A percentile compares a stretch with the other conserved stretches of the same genome.
phyloP scores from a whole-genome alignment of 2,113 vertebrate species.

The Amphiprion ocellaris region DNA sequence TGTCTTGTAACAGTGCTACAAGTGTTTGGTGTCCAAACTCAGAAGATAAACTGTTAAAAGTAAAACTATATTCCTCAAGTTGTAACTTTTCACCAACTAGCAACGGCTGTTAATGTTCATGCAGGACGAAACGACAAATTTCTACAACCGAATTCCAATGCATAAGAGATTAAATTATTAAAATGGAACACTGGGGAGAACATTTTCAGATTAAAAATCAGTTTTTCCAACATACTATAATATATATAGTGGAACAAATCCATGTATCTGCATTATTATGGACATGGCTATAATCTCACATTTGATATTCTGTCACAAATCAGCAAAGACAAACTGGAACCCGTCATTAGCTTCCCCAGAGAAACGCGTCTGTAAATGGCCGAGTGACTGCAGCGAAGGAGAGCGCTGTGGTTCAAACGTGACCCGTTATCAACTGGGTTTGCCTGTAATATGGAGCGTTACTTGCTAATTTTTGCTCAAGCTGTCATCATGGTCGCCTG shows the following conservation, averaged over 20 bases:
- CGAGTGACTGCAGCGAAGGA: constrained; percentile 17
- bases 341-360: constrained; percentile 4
- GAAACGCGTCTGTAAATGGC: constrained; percentile 14
- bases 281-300: neutral
- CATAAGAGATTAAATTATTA: too few relatives aligned
- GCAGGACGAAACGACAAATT: too few relatives aligned
- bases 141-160: too few relatives aligned
- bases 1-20: too few relatives aligned
- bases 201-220: too few relatives aligned
- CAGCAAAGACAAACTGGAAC: constrained; percentile 12
- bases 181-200: too few relatives aligned
- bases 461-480: constrained; percentile 60
- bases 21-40: too few relatives aligned
- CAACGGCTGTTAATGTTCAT: too few relatives aligned
- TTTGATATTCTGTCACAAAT: neutral
- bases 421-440: constrained; percentile 24
- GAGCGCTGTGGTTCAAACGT: constrained; percentile 18
- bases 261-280: neutral
- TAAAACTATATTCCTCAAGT: too few relatives aligned
- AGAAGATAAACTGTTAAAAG: too few relatives aligned
- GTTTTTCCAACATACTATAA: too few relatives aligned
- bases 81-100: too few relatives aligned
- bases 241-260: neutral
- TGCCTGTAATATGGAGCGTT: constrained; percentile 18
- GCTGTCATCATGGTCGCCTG: constrained; percentile 66